Evolutionary conservation across 37 sponge, comb jelly and placozoan species (phyloP), one percentile per base, ranked within the genome.

Genomic region (Mnemiopsis leidyi): DNA sequence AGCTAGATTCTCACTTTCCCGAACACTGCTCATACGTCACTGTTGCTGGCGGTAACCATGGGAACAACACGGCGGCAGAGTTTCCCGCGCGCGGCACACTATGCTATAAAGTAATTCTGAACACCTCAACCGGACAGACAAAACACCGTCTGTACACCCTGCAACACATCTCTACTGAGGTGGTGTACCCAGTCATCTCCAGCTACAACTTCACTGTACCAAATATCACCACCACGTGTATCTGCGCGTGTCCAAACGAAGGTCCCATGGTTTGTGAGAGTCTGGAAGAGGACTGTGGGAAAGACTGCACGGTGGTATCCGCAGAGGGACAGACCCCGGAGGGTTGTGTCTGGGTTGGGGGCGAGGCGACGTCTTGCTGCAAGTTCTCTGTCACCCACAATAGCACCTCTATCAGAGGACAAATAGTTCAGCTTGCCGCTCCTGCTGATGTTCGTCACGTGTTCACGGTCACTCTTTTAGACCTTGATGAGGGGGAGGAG

Each of bases 311-410:
- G 40, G 61, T 38, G 26, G 90, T 85, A 1, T 1, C n/a, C 26
- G 79, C 30, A 36, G 16, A 21, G 20, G 90, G 90, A 0, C 90
- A 85, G 48, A 85, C 48, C 28, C 40, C 61, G 2, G 90, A 85
- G 90, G 90, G 90, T 2, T 85, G 90, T 21, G 38, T 85, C 9
- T 38, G 39, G 90, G 21, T 40, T 23, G 90, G 90, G 2, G 90
- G 36, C 7, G 90, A 85, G 90, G 36, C 61, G 25, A 25, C 3
- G 25, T 40, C 90, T 7, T 85, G 90, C 90, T 85, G 90, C 36
- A 29, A 13, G 0, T 0, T 85, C 2, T 16, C 32, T 2, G 28
- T 85, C 29, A 32, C 90, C 0, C 82, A 36, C 18, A 26, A 23
- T 5, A 23, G 30, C 9, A 1, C 39, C 7, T 33, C 33, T 32